Percentiles rank a stretch among this genome's conserved stretches.
phyloP scores from a whole-genome alignment of 2,113 vertebrate genomes.

The Ammodytes marinus region DNA sequence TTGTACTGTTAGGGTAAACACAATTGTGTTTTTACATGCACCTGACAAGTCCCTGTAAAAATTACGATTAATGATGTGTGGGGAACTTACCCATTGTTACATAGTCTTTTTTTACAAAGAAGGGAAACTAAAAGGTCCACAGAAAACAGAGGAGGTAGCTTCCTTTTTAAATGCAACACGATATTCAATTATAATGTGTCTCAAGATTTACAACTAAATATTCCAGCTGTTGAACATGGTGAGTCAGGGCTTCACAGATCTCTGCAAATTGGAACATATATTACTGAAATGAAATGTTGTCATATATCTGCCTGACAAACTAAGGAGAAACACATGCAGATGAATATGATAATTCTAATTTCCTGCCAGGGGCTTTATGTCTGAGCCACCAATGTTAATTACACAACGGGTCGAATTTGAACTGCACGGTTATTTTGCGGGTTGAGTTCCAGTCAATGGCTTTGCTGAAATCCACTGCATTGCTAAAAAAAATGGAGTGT shows the following conservation, averaged over 20 bases:
- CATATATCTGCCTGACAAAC: slow-evolving; percentile 32
- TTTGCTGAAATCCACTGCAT: slow-evolving; percentile 55
- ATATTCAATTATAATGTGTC: slow-evolving; percentile 9
- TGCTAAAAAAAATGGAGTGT: slow-evolving; percentile 43
- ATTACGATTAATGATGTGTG: background rate
- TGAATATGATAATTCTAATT: slow-evolving; percentile 73
- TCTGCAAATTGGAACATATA: slow-evolving; percentile 39
- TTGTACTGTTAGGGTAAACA: background rate
- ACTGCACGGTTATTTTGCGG: slow-evolving; percentile 42
- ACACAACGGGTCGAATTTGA: slow-evolving; percentile 52
- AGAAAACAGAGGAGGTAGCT: background rate
- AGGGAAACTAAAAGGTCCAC: background rate
- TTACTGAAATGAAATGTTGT: slow-evolving; percentile 59
- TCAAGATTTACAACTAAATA: background rate
- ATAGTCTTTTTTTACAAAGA: too few species aligned
- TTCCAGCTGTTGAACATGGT: slow-evolving; percentile 14
- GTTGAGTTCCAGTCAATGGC: slow-evolving; percentile 55
- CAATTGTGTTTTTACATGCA: background rate
- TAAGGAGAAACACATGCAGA: slow-evolving; percentile 76
- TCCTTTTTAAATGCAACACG: background rate
- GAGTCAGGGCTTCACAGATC: slow-evolving; percentile 42
- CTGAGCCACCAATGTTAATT: slow-evolving; percentile 73
- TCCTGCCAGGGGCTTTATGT: slow-evolving; percentile 73
- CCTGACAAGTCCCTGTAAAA: background rate
- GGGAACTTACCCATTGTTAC: background rate